These are phyloP conservation scores for Thalassophryne amazonica DNA, from an alignment of 2,797 vertebrate species.

Conservation along the genomic window DNA sequence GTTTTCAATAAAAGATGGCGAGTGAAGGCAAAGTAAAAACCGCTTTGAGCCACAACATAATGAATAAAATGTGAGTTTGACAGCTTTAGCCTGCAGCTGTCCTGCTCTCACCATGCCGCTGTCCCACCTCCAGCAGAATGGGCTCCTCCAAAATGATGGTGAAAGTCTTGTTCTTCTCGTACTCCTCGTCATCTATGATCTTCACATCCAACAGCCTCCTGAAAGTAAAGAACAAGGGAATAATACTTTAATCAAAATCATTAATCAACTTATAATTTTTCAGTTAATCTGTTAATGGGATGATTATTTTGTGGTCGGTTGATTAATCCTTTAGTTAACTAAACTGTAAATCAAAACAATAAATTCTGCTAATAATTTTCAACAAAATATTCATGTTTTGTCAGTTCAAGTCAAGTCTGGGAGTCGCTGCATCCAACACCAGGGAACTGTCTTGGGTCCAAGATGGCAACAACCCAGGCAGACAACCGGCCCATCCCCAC, in stretches of 20 bases:
- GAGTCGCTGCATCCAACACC: too few species aligned
- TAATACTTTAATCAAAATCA: neutral
- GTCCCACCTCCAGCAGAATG: slow-evolving; percentile 81
- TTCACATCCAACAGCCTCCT: slow-evolving; percentile 86
- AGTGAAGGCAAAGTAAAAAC: neutral
- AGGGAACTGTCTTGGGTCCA: too few species aligned
- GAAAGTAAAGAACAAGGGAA: slow-evolving; percentile 15
- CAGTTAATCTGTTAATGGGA: too few species aligned
- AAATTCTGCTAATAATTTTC: too few species aligned
- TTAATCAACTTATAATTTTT: too few species aligned
- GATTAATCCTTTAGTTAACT: too few species aligned
- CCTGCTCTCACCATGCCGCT: slow-evolving; percentile 76
- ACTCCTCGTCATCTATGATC: slow-evolving; percentile 88
- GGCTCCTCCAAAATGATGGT: slow-evolving; percentile 82
- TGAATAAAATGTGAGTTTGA: neutral
- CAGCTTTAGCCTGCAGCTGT: neutral
- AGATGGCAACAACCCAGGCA: too few species aligned
- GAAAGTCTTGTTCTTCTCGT: slow-evolving; percentile 89
- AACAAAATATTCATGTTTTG: too few species aligned
- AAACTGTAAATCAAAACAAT: too few species aligned
- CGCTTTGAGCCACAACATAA: slow-evolving; percentile 7
- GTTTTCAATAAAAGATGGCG: slow-evolving; percentile 13
- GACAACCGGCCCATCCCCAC: too few species aligned
- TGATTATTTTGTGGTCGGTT: too few species aligned
- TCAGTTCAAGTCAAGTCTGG: too few species aligned